Evolutionary conservation across 1,140 invertebrate genomes (phyloP).

Genomic region (Papilio xuthus): DNA sequence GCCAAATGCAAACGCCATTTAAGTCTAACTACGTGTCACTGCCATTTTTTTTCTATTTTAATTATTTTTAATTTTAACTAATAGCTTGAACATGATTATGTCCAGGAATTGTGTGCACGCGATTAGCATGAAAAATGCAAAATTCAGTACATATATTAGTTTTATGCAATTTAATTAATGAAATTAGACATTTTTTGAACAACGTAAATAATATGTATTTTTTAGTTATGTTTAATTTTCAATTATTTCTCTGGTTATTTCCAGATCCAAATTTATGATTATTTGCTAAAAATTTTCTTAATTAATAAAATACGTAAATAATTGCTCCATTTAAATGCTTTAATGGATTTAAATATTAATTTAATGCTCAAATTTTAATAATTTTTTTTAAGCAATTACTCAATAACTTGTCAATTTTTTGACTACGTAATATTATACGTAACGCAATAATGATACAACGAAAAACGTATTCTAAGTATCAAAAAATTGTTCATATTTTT

Average conservation of each 20-base stretch:
- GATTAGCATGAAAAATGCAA: neutral
- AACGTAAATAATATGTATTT: neutral
- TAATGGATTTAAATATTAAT: conserved; percentile 8
- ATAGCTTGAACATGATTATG: neutral
- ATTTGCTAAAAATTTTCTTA: neutral
- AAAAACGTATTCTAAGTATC: neutral
- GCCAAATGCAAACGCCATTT: neutral
- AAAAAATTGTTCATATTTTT: neutral
- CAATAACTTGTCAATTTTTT: neutral
- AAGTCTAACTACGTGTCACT: neutral
- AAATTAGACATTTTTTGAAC: neutral
- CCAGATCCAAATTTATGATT: neutral
- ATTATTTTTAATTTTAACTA: neutral
- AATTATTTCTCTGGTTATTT: conserved; percentile 2
- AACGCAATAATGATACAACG: conserved; percentile 11
- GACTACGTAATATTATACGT: conserved; percentile 3
- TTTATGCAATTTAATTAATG: neutral
- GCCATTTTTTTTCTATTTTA: no score
- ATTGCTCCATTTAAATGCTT: conserved; percentile 1
- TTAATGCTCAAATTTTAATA: neutral
- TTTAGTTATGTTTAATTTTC: neutral
- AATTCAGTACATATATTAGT: neutral
- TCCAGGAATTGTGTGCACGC: neutral
- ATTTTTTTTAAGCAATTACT: conserved; percentile 1
- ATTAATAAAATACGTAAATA: conserved; percentile 15